phyloP scores from a whole-genome alignment of 2,888 invertebrate species.

The Eurytoma adleriae region DNA sequence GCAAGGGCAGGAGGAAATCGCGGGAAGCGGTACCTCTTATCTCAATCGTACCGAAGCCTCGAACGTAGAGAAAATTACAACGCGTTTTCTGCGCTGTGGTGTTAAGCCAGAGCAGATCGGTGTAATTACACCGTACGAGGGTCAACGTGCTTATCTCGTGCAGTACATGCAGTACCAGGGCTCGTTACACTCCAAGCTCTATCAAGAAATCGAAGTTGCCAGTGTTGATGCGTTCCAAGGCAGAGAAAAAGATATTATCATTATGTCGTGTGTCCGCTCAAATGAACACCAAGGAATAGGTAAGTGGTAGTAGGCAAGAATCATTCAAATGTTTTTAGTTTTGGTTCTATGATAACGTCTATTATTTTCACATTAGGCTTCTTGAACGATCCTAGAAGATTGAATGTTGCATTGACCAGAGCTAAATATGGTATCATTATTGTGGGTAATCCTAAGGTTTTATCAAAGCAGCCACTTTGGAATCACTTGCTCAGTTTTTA shows the following conservation, averaged over 20 bases:
- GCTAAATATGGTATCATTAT: constrained; percentile 99
- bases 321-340: background rate
- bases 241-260: constrained; percentile 98
- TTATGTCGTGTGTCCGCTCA: constrained; percentile 98
- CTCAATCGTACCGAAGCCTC: constrained; percentile 98
- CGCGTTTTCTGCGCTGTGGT: constrained; percentile 94
- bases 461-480: constrained; percentile 99
- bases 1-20: constrained; percentile 98
- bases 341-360: background rate
- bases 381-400: constrained; percentile 96
- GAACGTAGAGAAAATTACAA: constrained; percentile 98
- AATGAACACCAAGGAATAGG: constrained; percentile 99
- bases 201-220: constrained; percentile 99
- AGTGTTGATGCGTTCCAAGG: constrained; percentile 99
- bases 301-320: constrained; percentile 25
- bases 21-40: constrained; percentile 98
- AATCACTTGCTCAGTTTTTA: constrained; percentile 98
- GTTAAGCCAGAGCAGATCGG: constrained; percentile 99
- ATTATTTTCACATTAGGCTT: constrained; percentile 77
- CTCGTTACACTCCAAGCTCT: constrained; percentile 95
- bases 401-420: constrained; percentile 98
- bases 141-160: constrained; percentile 97
- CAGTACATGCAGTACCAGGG: constrained; percentile 99
- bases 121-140: constrained; percentile 99
- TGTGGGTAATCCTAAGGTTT: constrained; percentile 98